Percentiles rank a stretch among this genome's conserved stretches.
These are phyloP conservation scores for Ophion slaviceki DNA, from an alignment of 2,888 invertebrate species.

Conservation along the genomic window DNA sequence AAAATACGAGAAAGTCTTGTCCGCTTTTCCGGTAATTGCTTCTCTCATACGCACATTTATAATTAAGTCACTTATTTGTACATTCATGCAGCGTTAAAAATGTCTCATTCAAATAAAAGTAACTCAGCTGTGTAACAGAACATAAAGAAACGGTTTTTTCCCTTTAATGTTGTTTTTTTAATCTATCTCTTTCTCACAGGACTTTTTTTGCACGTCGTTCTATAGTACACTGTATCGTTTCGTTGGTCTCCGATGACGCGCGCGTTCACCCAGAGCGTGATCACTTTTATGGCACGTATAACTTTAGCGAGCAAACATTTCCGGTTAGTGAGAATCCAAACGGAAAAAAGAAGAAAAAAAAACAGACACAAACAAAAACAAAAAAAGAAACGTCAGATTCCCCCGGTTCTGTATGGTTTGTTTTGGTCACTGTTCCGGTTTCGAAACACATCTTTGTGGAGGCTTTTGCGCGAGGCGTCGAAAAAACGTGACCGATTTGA, in stretches of 20 bases:
- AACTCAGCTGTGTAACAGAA: slow-evolving; percentile 74
- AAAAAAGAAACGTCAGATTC: slow-evolving; percentile 5
- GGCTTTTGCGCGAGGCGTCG: not conserved
- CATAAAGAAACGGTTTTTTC: slow-evolving; percentile 68
- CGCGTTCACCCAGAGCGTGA: slow-evolving; percentile 50
- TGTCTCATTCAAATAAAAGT: slow-evolving; percentile 62
- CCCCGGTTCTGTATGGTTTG: not conserved
- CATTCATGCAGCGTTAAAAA: slow-evolving; percentile 54
- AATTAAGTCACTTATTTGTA: slow-evolving; percentile 33
- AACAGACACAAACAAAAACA: not conserved
- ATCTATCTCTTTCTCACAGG: slow-evolving; percentile 70
- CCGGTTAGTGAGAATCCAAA: slow-evolving; percentile 14
- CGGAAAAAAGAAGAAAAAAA: slow-evolving; percentile 15
- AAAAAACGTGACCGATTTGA: not conserved
- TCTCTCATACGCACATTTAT: slow-evolving; percentile 41
- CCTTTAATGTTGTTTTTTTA: slow-evolving; percentile 66
- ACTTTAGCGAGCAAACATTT: slow-evolving; percentile 48
- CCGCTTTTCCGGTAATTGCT: slow-evolving; percentile 22
- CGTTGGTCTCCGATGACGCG: slow-evolving; percentile 60
- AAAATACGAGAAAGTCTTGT: slow-evolving; percentile 41
- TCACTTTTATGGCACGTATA: slow-evolving; percentile 76
- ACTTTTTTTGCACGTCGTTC: slow-evolving; percentile 68
- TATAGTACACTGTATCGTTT: slow-evolving; percentile 64
- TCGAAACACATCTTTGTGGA: slow-evolving; percentile 24
- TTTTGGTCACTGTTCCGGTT: not conserved